phyloP scores from a whole-genome alignment of 2,888 invertebrate species.

The Magallana nippona region DNA sequence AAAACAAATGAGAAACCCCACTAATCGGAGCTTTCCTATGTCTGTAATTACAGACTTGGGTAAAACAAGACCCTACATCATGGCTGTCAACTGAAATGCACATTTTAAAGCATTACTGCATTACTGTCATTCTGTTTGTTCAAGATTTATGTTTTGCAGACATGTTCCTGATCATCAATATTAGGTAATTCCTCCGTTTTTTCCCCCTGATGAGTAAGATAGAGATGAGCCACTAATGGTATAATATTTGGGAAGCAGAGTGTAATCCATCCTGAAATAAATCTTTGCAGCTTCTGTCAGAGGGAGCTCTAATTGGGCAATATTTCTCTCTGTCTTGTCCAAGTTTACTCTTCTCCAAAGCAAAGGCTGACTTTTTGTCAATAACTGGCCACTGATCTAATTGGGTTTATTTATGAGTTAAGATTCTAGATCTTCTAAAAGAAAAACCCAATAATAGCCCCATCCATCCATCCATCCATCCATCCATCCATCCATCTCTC shows the following conservation, averaged over 20 bases:
- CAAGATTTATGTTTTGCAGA: constrained; percentile 27
- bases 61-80: constrained; percentile 8
- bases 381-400: background rate
- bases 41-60: constrained; percentile 13
- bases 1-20: constrained; percentile 17
- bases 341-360: background rate
- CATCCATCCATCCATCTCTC: too few relatives aligned
- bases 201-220: background rate
- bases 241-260: background rate
- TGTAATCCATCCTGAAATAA: constrained; percentile 14
- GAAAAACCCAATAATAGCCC: background rate
- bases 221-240: constrained; percentile 24
- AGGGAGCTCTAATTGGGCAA: constrained; percentile 2
- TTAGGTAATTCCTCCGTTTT: constrained; percentile 3
- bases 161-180: constrained; percentile 29
- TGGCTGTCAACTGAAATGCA: constrained; percentile 4
- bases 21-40: background rate
- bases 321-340: constrained; percentile 17
- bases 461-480: too few relatives aligned
- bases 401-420: background rate
- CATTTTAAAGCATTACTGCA: constrained; percentile 30
- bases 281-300: background rate
- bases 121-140: constrained; percentile 15
- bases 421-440: background rate
- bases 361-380: constrained; percentile 3